Evolutionary conservation across 2,113 vertebrate genomes (phyloP).

Genomic region (Pachycephala philippinensis): DNA sequence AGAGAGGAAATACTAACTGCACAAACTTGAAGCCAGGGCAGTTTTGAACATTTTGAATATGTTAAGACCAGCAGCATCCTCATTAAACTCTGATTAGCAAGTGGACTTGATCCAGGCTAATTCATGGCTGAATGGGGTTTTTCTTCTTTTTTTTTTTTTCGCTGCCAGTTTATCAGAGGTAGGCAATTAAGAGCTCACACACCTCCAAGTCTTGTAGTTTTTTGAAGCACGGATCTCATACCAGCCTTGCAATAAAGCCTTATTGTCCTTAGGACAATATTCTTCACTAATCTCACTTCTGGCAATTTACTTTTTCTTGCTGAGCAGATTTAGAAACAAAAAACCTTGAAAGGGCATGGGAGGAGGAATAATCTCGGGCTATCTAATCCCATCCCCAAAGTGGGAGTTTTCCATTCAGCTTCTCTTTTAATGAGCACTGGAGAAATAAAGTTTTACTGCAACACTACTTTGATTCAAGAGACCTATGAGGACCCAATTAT

Average conservation of each 20-base stretch:
- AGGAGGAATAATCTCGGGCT: constrained; percentile 70
- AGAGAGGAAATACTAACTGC: constrained; percentile 52
- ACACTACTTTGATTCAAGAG: constrained; percentile 73
- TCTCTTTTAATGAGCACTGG: constrained; percentile 74
- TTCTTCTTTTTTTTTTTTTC: neutral
- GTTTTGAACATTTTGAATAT: constrained; percentile 64
- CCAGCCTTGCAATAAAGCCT: constrained; percentile 73
- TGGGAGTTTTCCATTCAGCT: constrained; percentile 79
- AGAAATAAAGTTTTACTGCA: constrained; percentile 79
- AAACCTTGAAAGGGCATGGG: constrained; percentile 71
- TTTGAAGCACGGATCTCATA: constrained; percentile 75
- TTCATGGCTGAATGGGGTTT: constrained; percentile 69
- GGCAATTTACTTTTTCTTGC: constrained; percentile 82
- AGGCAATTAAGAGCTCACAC: constrained; percentile 82
- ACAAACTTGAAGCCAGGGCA: constrained; percentile 56
- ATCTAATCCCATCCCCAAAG: constrained; percentile 77
- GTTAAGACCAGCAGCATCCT: constrained; percentile 68
- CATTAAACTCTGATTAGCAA: constrained; percentile 83
- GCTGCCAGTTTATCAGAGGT: constrained; percentile 76
- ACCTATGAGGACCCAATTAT: constrained; percentile 77
- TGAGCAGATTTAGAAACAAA: constrained; percentile 83
- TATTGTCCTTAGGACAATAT: constrained; percentile 81
- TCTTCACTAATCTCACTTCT: constrained; percentile 83
- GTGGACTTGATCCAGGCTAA: constrained; percentile 76
- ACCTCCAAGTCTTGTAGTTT: constrained; percentile 73